phyloP scores from a whole-genome alignment of 2,888 invertebrate genomes.

The Apoda limacodes region DNA sequence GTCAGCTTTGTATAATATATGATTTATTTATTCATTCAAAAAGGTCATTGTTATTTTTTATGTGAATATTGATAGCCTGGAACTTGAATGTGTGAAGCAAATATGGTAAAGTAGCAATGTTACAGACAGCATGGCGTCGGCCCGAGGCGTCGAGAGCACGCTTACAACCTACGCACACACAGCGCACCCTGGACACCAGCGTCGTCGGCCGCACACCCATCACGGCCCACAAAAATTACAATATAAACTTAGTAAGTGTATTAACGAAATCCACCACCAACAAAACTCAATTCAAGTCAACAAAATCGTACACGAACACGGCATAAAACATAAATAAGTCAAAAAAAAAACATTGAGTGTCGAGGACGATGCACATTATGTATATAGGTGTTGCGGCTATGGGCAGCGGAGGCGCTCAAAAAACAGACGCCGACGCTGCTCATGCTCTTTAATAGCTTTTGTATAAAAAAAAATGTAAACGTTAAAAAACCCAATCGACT shows the following conservation, averaged over 20 bases:
- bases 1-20: no score
- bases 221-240: neutral
- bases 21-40: no score
- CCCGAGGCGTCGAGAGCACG: conserved; percentile 29
- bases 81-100: conserved; percentile 10
- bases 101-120: conserved; percentile 7
- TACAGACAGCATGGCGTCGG: conserved; percentile 26
- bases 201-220: no score
- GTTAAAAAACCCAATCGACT: conserved; percentile 71
- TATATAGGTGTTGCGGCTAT: conserved; percentile 48
- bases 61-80: conserved; percentile 28
- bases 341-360: conserved; percentile 58
- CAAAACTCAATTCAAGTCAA: conserved; percentile 67
- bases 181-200: conserved; percentile 32
- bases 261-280: conserved; percentile 71
- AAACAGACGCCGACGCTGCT: conserved; percentile 51
- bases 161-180: conserved; percentile 55
- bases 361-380: conserved; percentile 66
- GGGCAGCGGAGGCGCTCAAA: conserved; percentile 52
- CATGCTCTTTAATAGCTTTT: conserved; percentile 57
- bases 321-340: conserved; percentile 63
- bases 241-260: conserved; percentile 49
- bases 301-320: conserved; percentile 69
- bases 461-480: conserved; percentile 52
- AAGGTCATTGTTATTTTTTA: no score